Evolutionary conservation across 2,113 vertebrate genomes (phyloP), one percentile per base, ranked within the genome.

Genomic region (Morone saxatilis): DNA sequence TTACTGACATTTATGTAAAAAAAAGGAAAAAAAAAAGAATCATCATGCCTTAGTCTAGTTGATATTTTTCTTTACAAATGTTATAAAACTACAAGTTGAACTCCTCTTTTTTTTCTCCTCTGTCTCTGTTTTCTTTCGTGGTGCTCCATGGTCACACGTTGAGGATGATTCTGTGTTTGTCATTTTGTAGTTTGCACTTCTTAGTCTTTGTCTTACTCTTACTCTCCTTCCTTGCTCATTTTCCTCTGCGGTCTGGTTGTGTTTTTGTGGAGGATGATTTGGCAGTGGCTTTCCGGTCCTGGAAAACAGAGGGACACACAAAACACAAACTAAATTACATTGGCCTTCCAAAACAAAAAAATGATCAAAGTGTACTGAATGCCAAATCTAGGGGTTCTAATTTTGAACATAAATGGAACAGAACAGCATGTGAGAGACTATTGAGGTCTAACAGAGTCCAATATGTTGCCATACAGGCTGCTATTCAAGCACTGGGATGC

Each of bases 241-340:
- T 96, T 88, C 93, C 88, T 94, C 72, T 92, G 72, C 95, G 86
- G 57, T 88, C 94, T 16, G 86, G 78, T 84, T 90, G 90, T 86
- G 88, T 81, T 92, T 94, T 93, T 72, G 91, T 93, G 79, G 92
- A 95, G 94, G 95, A 96, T 93, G 95, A 94, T 96, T 96, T 98
- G 95, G 97, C 97, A 96, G 97, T 97, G 82, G 96, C 96, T 95
- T 96, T 97, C 94, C 93, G 92, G 92, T 95, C 96, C 97, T 99
- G 89, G 14, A 78, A 83, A 76, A 91, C 53, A 92, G 41, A 89
- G 38, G 74, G 6, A 70, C 1, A 61, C 19, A 25, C 9, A 70
- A 76, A 59, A 63, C 41, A 66, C 9, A 70, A 17, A 13, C 14
- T 16, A 2, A 63, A 56, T 70, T 3, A 61, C 45, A 25, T 17